Conservation (phyloP, 2,113 vertebrate genomes). For the Brachionichthys hirsutus region DNA sequence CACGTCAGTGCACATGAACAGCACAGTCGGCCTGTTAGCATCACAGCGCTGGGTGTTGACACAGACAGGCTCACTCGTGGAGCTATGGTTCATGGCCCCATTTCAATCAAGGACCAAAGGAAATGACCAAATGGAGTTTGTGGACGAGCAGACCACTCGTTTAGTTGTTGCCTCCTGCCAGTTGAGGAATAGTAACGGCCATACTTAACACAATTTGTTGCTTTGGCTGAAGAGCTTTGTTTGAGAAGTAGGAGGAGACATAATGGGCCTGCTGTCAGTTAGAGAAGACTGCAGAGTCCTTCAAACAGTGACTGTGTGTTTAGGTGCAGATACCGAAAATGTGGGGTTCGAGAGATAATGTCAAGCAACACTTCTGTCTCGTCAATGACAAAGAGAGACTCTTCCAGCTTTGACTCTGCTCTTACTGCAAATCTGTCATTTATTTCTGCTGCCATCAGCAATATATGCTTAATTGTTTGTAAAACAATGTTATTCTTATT, state of each 20-base stretch:
- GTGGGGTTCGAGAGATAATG: not conserved
- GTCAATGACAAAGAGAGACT: not conserved
- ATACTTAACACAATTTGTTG: constrained; percentile 26
- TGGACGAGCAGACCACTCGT: constrained; percentile 30
- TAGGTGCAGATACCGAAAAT: constrained; percentile 2
- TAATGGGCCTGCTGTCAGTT: constrained; percentile 1
- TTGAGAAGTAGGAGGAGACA: constrained; percentile 9
- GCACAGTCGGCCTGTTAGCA: constrained; percentile 75
- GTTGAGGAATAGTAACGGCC: constrained; percentile 3
- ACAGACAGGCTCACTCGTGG: constrained; percentile 62
- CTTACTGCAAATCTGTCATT: not conserved
- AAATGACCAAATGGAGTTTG: constrained; percentile 55
- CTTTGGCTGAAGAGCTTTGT: constrained; percentile 29
- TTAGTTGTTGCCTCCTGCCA: constrained; percentile 30
- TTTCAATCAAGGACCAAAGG: constrained; percentile 71
- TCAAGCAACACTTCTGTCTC: constrained; percentile 10
- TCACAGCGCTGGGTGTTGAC: constrained; percentile 72
- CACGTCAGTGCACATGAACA: constrained; percentile 79
- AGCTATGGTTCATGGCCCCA: constrained; percentile 53
- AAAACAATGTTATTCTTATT: not conserved
- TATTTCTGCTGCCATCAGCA: not conserved
- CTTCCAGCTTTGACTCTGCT: not conserved
- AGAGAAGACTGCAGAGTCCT: not conserved
- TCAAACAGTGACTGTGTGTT: constrained; percentile 9
- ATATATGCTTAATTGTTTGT: not conserved